A percentile compares a stretch with the other conserved stretches of the same genome.
These are phyloP conservation scores for Gallinago nigripennis DNA, from an alignment of 2,797 vertebrate genomes.

Conservation along the genomic window DNA sequence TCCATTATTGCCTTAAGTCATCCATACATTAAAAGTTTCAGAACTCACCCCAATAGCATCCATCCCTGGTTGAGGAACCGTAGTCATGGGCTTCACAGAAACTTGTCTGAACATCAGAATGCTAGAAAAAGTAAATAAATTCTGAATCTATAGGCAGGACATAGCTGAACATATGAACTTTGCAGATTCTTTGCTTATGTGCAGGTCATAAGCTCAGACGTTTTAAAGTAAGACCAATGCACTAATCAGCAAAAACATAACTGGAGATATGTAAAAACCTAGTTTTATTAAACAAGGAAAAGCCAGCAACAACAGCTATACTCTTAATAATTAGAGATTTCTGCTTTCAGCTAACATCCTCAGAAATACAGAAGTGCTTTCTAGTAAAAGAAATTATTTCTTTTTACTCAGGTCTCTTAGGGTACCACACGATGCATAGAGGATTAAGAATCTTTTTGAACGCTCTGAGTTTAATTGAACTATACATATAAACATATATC, in stretches of 20 bases:
- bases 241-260: background rate
- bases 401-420: background rate
- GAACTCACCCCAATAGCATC: background rate
- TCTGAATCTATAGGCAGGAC: background rate
- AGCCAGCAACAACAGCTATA: background rate
- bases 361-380: background rate
- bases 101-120: background rate
- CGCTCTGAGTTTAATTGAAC: background rate
- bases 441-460: background rate
- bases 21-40: background rate
- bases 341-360: background rate
- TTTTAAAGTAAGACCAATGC: background rate
- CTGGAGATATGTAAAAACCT: background rate
- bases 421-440: background rate
- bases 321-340: background rate
- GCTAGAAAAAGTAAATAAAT: background rate
- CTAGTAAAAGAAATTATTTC: background rate
- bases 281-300: background rate
- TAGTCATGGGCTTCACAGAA: background rate
- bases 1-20: background rate
- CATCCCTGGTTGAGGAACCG: background rate
- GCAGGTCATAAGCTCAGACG: background rate
- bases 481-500: background rate
- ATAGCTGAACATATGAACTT: background rate
- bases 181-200: background rate